phyloP scores from a whole-genome alignment of 1,140 invertebrate genomes.

The Trachymyrmex cornetzi region DNA sequence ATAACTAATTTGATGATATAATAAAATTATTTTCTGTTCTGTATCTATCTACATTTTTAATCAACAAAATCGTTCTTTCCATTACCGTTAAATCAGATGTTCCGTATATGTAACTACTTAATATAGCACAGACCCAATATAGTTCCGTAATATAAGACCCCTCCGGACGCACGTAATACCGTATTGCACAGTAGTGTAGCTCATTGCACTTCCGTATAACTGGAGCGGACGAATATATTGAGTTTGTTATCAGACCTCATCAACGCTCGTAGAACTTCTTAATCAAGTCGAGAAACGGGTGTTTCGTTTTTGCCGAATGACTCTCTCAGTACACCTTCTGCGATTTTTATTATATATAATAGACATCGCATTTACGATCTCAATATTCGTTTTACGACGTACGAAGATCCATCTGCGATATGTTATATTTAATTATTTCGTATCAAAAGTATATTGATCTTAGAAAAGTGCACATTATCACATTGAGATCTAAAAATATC shows the following conservation, averaged over 20 bases:
- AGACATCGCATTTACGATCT: conserved; percentile 49
- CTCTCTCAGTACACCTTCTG: neutral
- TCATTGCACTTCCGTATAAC: conserved; percentile 52
- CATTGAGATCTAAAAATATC: neutral
- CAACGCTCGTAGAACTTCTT: conserved; percentile 45
- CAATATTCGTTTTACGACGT: conserved; percentile 39
- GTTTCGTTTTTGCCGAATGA: conserved; percentile 53
- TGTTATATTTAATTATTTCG: conserved; percentile 2
- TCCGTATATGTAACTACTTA: neutral
- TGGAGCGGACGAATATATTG: conserved; percentile 8
- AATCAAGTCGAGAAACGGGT: conserved; percentile 22
- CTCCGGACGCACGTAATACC: conserved; percentile 54
- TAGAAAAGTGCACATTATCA: neutral
- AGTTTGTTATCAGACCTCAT: conserved; percentile 30
- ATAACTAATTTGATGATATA: no score
- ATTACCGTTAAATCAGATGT: neutral
- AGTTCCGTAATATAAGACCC: conserved; percentile 24
- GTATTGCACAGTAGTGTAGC: conserved; percentile 22
- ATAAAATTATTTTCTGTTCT: no score
- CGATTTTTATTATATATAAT: conserved; percentile 54
- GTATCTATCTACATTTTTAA: no score
- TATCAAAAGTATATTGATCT: neutral
- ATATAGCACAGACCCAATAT: conserved; percentile 11
- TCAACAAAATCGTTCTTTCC: no score
- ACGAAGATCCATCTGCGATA: neutral